These are phyloP conservation scores for Campoplex capitator DNA, from an alignment of 2,888 invertebrate species.

Conservation along the genomic window DNA sequence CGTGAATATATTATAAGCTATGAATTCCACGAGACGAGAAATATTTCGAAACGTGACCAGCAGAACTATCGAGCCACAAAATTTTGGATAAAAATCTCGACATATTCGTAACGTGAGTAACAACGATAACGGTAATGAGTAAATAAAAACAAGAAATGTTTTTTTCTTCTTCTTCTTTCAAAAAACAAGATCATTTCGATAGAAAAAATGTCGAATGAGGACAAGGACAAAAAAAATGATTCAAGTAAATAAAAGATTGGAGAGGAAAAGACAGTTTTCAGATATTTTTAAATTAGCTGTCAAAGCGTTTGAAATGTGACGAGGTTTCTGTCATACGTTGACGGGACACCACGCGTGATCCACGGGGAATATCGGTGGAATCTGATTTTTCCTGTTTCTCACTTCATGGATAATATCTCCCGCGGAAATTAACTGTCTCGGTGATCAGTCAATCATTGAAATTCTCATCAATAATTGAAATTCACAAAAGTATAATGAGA, in stretches of 20 bases:
- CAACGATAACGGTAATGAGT: neutral
- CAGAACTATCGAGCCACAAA: neutral
- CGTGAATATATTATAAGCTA: neutral
- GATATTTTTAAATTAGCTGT: constrained; percentile 47
- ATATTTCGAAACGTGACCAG: neutral
- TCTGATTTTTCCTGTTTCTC: constrained; percentile 1
- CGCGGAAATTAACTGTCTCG: neutral
- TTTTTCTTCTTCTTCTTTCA: too few relatives aligned
- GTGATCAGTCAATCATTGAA: neutral
- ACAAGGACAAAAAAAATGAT: neutral
- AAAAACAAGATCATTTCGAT: neutral
- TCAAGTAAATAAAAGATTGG: neutral
- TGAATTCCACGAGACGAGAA: neutral
- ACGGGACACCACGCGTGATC: constrained; percentile 18
- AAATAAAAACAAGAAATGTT: neutral
- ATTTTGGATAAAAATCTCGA: neutral
- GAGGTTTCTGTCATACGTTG: neutral
- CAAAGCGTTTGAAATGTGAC: constrained; percentile 11
- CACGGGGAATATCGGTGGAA: neutral
- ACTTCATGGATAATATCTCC: neutral
- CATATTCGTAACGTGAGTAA: neutral
- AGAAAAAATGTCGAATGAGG: neutral
- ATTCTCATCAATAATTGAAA: neutral
- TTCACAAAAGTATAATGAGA: neutral
- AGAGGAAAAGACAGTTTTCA: constrained; percentile 32